These are phyloP conservation scores for Haemorhous mexicanus DNA, from an alignment of 2,113 vertebrate species.

Conservation along the genomic window DNA sequence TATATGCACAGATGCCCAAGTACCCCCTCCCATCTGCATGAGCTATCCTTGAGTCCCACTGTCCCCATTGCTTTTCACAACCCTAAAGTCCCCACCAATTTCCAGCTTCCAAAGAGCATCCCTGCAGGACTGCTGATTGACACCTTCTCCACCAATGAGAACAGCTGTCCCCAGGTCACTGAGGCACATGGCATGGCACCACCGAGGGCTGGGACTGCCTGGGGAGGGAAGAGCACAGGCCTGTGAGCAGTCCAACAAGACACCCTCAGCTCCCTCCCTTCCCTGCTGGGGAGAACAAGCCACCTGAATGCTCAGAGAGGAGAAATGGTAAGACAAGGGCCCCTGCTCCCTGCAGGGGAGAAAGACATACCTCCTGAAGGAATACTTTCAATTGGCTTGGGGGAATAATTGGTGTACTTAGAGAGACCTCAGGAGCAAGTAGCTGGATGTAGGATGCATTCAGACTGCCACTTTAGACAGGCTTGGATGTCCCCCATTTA, in stretches of 20 bases:
- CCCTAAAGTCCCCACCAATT: constrained; percentile 68
- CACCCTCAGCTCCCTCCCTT: neutral
- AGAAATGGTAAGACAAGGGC: neutral
- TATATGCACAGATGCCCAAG: neutral
- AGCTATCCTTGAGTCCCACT: neutral
- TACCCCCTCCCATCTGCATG: neutral
- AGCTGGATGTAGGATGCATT: neutral
- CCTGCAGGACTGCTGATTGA: constrained; percentile 67
- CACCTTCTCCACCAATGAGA: constrained; percentile 82
- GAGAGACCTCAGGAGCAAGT: neutral
- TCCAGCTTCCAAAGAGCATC: constrained; percentile 88
- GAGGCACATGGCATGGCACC: constrained; percentile 86
- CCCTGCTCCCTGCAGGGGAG: neutral
- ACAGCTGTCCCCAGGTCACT: constrained; percentile 81
- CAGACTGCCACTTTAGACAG: neutral
- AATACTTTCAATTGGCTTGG: neutral
- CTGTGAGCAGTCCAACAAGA: neutral
- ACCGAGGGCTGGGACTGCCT: constrained; percentile 79
- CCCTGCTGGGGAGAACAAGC: neutral
- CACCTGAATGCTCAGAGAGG: neutral
- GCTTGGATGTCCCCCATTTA: neutral
- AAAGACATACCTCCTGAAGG: neutral
- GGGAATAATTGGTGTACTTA: neutral
- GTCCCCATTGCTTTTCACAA: neutral
- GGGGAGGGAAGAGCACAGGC: neutral